These are phyloP conservation scores for Takifugu bimaculatus DNA, from an alignment of 2,113 vertebrate genomes.

Conservation along the genomic window DNA sequence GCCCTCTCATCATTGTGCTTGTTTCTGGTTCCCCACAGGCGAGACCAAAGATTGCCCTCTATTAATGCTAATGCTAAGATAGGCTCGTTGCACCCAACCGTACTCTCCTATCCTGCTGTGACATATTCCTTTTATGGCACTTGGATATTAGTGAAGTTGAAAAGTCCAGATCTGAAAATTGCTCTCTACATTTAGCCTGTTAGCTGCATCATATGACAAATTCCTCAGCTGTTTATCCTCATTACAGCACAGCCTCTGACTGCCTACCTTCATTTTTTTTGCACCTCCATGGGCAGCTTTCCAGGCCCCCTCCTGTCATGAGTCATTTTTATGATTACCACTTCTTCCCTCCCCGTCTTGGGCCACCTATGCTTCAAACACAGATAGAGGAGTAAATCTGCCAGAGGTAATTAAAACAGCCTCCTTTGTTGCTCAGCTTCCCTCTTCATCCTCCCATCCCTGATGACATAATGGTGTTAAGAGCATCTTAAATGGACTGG, in stretches of 20 bases:
- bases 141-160: too few species aligned
- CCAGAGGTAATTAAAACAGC: conserved; percentile 74
- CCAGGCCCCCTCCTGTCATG: conserved; percentile 50
- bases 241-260: conserved; percentile 59
- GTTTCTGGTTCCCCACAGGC: too few species aligned
- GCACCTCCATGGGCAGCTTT: conserved; percentile 56
- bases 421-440: conserved; percentile 48
- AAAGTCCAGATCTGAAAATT: neutral
- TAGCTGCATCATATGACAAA: conserved; percentile 44
- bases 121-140: too few species aligned
- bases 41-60: neutral
- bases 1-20: too few species aligned
- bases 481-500: conserved; percentile 29
- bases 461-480: conserved; percentile 17
- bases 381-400: conserved; percentile 68
- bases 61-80: too few species aligned
- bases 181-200: conserved; percentile 41
- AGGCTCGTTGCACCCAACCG: too few species aligned
- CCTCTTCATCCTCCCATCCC: conserved; percentile 42
- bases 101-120: too few species aligned
- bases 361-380: conserved; percentile 54
- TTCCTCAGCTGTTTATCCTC: conserved; percentile 64
- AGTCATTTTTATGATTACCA: conserved; percentile 67
- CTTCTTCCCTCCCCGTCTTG: conserved; percentile 44
- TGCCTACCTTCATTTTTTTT: conserved; percentile 52